Evolutionary conservation across 2,797 vertebrate genomes (phyloP).

Genomic region (Naso thynnoides): DNA sequence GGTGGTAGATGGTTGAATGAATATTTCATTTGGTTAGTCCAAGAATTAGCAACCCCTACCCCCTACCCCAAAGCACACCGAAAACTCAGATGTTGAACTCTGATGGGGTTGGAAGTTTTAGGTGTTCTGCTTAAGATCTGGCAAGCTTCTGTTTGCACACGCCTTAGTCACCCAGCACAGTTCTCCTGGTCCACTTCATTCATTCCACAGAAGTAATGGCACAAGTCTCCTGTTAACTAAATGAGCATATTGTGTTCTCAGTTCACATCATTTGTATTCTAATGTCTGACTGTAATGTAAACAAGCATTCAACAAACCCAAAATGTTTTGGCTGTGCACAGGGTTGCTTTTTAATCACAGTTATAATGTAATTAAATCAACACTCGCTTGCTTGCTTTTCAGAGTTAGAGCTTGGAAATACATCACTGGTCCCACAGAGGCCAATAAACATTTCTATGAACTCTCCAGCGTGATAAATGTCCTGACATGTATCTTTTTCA

Average conservation of each 20-base stretch:
- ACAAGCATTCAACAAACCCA: constrained; percentile 62
- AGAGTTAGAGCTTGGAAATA: constrained; percentile 54
- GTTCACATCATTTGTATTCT: constrained; percentile 53
- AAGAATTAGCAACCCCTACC: too few relatives aligned
- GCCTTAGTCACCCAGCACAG: neutral
- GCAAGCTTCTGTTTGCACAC: constrained; percentile 2
- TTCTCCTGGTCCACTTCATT: constrained; percentile 3
- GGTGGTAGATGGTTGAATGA: too few relatives aligned
- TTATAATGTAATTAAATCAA: constrained; percentile 71
- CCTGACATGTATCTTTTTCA: constrained; percentile 37
- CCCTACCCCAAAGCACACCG: too few relatives aligned
- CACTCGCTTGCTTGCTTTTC: constrained; percentile 50
- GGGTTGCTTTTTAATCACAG: constrained; percentile 50
- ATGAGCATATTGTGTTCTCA: constrained; percentile 35
- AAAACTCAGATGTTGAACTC: too few relatives aligned
- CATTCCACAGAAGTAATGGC: neutral
- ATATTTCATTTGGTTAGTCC: too few relatives aligned
- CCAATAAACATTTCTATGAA: constrained; percentile 53
- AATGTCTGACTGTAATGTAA: constrained; percentile 58
- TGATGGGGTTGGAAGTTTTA: neutral
- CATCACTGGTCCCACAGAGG: constrained; percentile 46
- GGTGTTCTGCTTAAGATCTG: neutral
- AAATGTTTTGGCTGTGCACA: constrained; percentile 53
- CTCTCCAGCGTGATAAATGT: constrained; percentile 50
- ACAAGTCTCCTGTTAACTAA: constrained; percentile 28